Base-by-base conservation (phyloP, 23 tunicate genomes). In the Styela plicata region DNA sequence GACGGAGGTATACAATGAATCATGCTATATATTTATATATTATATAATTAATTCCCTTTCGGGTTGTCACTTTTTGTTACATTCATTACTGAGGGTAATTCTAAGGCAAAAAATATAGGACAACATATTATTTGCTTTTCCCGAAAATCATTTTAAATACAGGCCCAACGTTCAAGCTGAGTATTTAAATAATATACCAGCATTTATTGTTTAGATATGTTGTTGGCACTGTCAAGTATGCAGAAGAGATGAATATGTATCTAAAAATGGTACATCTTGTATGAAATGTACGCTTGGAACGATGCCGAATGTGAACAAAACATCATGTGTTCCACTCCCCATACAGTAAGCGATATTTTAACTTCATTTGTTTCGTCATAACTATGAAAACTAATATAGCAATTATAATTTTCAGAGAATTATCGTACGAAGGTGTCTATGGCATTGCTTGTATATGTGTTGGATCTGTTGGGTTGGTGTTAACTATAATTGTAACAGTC, bases 141-240 rank as follows among this genome's bases (percentile, higher is more conserved):
- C n/a, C n/a, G n/a, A n/a, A n/a, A n/a, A n/a, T n/a, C n/a, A n/a
- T n/a, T n/a, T n/a, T n/a, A n/a, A n/a, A n/a, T n/a, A n/a, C n/a
- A n/a, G n/a, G n/a, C n/a, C n/a, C n/a, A n/a, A n/a, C n/a, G n/a
- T n/a, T n/a, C n/a, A n/a, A n/a, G n/a, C n/a, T n/a, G n/a, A n/a
- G n/a, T n/a, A n/a, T 31, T 24, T 25, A 5, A 24, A 36, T 3
- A 69, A 0, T 69, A 69, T 25, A 0, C 27, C 30, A 22, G 19
- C 20, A 20, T 25, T 61, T 63, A 63, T 57, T 1, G 20, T 74
- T 16, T 63, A 87, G 91, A 63, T 69, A 2, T 87, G 91, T 63
- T 87, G 91, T 36, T 87, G 91, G 91, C 74, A 75, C 52, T 87
- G 91, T 37, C 86, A 82, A 44, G 32, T 70, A 25, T 87, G 91